Base-by-base conservation (phyloP, 1,140 invertebrate species). In the Aphis craccivora region DNA sequence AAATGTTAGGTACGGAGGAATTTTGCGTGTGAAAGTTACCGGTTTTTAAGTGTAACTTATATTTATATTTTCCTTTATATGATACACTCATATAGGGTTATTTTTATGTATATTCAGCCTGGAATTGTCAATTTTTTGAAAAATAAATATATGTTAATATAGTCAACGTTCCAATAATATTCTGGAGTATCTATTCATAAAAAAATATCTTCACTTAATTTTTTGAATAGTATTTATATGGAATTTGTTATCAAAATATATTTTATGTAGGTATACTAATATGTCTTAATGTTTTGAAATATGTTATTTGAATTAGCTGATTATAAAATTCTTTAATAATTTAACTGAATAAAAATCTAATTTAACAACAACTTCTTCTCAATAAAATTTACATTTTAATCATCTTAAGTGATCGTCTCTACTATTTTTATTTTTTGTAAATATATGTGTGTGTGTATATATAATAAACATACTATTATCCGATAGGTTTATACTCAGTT, bases 11-110 rank as follows among this genome's bases (percentile, higher is more conserved):
- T 76, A 76, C 14, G 60, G 20, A 76, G 60, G 14, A n/a, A 76
- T 76, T 76, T 76, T n/a, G n/a, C n/a, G n/a, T 76, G 60, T 76
- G 60, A 76, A 76, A 76, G 60, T 76, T 76, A 76, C 60, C 60
- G 60, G 60, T 76, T 76, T 76, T 76, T 76, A 76, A 76, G 30
- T 18, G n/a, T 76, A 18, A 76, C 60, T 76, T 35, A 60, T 60
- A 76, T 76, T 5, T 76, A 76, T 76, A n/a, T 76, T 76, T 76
- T 76, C 30, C 14, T 76, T 76, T 67, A 14, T n/a, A 67, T 30
- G 60, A 67, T 18, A 5, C 30, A 76, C 0, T 76, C 5, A 30
- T n/a, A n/a, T n/a, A n/a, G 14, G 30, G 30, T n/a, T 76, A 76
- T 76, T n/a, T 76, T 76, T 22, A 1, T n/a, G 30, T 76, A 76